Conservation (phyloP, 2,113 vertebrate species). For the Acinonyx jubatus region DNA sequence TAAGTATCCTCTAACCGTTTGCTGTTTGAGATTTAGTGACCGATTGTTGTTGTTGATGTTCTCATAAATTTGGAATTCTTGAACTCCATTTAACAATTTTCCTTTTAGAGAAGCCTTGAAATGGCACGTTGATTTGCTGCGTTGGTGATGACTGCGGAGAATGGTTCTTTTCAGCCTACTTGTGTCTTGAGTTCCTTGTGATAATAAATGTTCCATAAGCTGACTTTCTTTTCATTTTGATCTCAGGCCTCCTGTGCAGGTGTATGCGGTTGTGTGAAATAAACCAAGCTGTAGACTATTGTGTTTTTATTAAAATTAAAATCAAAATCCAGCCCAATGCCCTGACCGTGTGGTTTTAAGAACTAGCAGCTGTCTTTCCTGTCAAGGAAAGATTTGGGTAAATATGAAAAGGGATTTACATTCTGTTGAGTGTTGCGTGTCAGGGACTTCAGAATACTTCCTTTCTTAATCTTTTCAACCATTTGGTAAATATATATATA, state of each 20-base stretch:
- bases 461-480: background rate
- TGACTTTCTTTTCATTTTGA: background rate
- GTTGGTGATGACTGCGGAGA: background rate
- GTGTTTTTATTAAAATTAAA: constrained; percentile 45
- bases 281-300: background rate
- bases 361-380: background rate
- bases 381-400: background rate
- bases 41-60: background rate
- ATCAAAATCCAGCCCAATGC: background rate
- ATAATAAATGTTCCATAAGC: background rate
- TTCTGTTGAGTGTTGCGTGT: background rate
- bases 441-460: background rate
- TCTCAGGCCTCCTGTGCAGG: background rate
- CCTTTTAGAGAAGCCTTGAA: background rate
- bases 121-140: constrained; percentile 3
- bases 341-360: background rate
- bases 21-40: background rate
- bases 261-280: background rate
- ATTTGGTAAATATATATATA: background rate
- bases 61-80: constrained; percentile 37
- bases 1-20: background rate
- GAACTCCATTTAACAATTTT: constrained; percentile 3
- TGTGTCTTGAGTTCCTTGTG: background rate
- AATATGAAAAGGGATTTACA: background rate
- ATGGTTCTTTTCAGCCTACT: background rate